These are phyloP conservation scores for Halisarca cf. caerulea DNA, from an alignment of 37 sponge, comb jelly and placozoan species.

Conservation along the genomic window DNA sequence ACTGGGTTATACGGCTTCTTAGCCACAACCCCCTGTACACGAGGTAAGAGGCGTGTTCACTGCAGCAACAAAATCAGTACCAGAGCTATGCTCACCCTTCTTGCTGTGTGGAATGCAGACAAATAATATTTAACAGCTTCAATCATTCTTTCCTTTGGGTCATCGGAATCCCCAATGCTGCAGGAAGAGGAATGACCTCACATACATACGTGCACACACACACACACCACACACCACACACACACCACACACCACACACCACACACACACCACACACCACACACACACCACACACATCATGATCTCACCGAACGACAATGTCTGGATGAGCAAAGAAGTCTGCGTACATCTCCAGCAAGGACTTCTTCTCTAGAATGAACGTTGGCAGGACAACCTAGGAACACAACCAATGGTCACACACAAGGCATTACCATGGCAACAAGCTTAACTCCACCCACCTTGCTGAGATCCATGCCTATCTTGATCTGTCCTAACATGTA, in stretches of 20 bases:
- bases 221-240: not conserved
- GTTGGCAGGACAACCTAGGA: conserved; percentile 82
- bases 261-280: not conserved
- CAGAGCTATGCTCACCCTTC: conserved; percentile 52
- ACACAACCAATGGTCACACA: not conserved
- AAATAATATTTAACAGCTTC: conserved; percentile 79
- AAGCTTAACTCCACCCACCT: conserved; percentile 13
- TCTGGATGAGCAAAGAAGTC: conserved; percentile 97
- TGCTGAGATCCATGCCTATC: conserved; percentile 96
- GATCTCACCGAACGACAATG: conserved; percentile 17
- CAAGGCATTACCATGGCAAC: not conserved
- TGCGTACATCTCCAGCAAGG: conserved; percentile 99
- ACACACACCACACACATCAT: not conserved
- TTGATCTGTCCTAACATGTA: conserved; percentile 92
- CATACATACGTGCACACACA: not conserved
- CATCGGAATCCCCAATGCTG: conserved; percentile 69
- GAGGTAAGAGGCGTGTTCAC: too few relatives aligned
- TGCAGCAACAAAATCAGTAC: too few relatives aligned
- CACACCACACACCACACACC: not conserved
- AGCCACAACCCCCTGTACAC: conserved; percentile 72
- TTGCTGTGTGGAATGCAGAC: conserved; percentile 94
- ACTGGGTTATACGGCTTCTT: conserved; percentile 99
- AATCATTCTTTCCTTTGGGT: conserved; percentile 81
- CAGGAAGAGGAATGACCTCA: not conserved
- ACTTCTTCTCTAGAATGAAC: conserved; percentile 98